Evolutionary conservation across 2,797 vertebrate species (phyloP).

Genomic region (Yasuhikotakia modesta): DNA sequence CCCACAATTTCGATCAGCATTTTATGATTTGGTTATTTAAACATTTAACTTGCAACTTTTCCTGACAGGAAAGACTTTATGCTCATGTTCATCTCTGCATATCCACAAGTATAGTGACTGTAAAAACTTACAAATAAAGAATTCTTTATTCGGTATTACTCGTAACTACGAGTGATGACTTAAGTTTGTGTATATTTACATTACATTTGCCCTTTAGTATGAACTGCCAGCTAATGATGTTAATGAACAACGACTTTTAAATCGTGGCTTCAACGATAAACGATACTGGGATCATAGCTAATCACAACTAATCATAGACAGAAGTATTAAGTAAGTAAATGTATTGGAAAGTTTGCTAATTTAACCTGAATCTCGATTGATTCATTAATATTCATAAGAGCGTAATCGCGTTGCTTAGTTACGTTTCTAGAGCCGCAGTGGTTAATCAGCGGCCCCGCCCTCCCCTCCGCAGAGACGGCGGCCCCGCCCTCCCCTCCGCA

Average conservation of each 20-base stretch:
- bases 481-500: no score
- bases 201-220: no score
- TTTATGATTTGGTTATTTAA: not conserved
- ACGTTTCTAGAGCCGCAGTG: not conserved
- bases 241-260: no score
- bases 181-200: no score
- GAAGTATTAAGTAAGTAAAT: no score
- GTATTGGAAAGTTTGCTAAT: not conserved
- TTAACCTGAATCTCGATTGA: no score
- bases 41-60: slow-evolving; percentile 4
- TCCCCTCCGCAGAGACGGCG: no score
- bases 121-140: slow-evolving; percentile 38
- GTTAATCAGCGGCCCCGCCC: slow-evolving; percentile 2
- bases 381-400: not conserved
- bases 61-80: not conserved
- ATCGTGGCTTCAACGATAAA: no score
- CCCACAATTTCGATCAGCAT: not conserved
- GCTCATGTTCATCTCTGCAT: slow-evolving; percentile 44
- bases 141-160: slow-evolving; percentile 5
- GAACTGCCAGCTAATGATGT: no score
- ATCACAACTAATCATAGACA: no score
- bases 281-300: no score
- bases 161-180: not conserved
- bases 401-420: not conserved
- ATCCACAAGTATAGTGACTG: slow-evolving; percentile 14